Conservation (phyloP, 2,888 invertebrate species). For the Dynastes tityus region DNA sequence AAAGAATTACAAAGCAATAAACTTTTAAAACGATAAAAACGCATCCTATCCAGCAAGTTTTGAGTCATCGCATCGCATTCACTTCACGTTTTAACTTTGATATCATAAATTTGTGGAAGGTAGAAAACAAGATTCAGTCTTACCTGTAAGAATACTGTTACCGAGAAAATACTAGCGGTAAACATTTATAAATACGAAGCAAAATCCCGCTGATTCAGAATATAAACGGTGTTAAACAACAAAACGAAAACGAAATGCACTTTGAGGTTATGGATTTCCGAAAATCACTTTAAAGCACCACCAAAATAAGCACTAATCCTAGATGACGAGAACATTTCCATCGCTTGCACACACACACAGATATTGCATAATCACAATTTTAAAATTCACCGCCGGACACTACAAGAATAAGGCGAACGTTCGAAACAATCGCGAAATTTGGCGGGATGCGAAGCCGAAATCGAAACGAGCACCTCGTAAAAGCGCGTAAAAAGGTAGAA, state of each 20-base stretch:
- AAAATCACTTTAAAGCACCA: slow-evolving; percentile 3
- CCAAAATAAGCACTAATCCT: slow-evolving; percentile 14
- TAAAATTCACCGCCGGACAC: background rate
- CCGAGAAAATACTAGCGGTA: slow-evolving; percentile 23
- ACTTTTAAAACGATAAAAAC: background rate
- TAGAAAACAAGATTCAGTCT: slow-evolving; percentile 20
- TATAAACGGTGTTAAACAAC: no score
- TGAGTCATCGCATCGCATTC: slow-evolving; percentile 15
- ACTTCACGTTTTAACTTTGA: background rate
- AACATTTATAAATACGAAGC: slow-evolving; percentile 24
- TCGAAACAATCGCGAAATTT: slow-evolving; percentile 6
- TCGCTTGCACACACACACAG: background rate
- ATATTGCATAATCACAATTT: background rate
- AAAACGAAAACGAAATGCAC: background rate
- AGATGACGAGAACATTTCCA: background rate
- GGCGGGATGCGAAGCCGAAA: background rate
- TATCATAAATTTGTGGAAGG: background rate
- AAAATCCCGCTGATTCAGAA: slow-evolving; percentile 41
- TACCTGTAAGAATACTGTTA: slow-evolving; percentile 39
- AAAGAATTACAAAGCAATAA: background rate
- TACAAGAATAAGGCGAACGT: background rate
- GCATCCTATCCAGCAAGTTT: slow-evolving; percentile 29
- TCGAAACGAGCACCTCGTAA: background rate
- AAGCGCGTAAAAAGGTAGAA: background rate
- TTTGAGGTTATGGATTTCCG: slow-evolving; percentile 16